These are phyloP conservation scores for Drosophila nikananu DNA, from an alignment of 1,140 invertebrate species.

Conservation along the genomic window DNA sequence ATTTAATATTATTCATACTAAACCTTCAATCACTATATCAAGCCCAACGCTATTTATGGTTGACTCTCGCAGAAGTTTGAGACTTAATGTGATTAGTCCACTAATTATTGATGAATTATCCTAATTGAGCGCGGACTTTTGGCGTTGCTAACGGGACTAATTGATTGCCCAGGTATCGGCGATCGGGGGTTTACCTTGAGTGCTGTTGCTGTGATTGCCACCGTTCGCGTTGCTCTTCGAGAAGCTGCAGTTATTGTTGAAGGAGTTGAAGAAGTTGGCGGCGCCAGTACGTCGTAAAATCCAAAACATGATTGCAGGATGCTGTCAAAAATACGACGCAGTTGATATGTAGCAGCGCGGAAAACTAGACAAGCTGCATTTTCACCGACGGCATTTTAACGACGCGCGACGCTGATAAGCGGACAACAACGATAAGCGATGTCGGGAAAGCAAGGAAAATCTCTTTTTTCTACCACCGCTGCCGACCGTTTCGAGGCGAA, in stretches of 20 bases:
- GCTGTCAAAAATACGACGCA: conserved; percentile 11
- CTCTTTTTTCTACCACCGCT: conserved; percentile 20
- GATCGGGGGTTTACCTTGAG: conserved; percentile 61
- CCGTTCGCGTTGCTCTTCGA: conserved; percentile 67
- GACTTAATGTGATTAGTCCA: conserved; percentile 20
- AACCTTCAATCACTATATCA: conserved; percentile 1
- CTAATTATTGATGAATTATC: conserved; percentile 60
- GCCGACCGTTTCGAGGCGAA: conserved; percentile 43
- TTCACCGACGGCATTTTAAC: conserved; percentile 32
- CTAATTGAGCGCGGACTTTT: conserved; percentile 60
- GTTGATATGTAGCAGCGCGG: conserved; percentile 61
- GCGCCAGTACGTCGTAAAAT: conserved; percentile 84
- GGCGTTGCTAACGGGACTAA: conserved; percentile 44
- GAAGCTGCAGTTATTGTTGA: conserved; percentile 84
- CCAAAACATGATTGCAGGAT: conserved; percentile 81
- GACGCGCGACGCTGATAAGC: conserved; percentile 52
- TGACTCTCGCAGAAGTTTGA: conserved; percentile 19
- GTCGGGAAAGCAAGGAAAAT: conserved; percentile 29
- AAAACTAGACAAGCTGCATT: conserved; percentile 65
- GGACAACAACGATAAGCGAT: conserved; percentile 44
- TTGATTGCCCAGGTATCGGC: conserved; percentile 46
- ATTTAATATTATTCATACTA: too few species aligned
- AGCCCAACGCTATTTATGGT: conserved; percentile 15
- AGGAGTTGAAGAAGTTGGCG: conserved; percentile 84
- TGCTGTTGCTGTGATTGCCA: conserved; percentile 68